A percentile compares a stretch with the other conserved stretches of the same genome.
phyloP scores from a whole-genome alignment of 1,140 invertebrate species.

The Leptinotarsa defecta region DNA sequence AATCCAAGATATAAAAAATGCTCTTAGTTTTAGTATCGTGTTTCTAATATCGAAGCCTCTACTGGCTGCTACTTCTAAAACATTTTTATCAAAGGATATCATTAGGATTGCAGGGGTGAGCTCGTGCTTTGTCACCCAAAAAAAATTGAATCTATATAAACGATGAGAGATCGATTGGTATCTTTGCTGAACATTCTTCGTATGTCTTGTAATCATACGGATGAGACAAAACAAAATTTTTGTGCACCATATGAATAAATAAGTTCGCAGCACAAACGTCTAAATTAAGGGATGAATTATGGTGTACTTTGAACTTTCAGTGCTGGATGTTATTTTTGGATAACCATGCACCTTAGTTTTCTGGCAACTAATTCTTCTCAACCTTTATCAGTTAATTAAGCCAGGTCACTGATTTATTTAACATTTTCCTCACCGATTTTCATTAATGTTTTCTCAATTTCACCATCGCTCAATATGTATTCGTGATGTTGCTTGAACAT shows the following conservation, averaged over 20 bases:
- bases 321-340: background rate
- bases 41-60: slow-evolving; percentile 12
- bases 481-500: no score
- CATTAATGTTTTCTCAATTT: no score
- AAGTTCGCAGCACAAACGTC: background rate
- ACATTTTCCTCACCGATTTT: no score
- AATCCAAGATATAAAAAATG: background rate
- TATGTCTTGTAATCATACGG: background rate
- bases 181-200: background rate
- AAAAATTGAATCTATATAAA: background rate
- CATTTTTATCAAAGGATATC: background rate
- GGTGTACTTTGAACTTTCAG: background rate
- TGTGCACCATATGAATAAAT: background rate
- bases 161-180: background rate
- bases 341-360: background rate
- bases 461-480: no score
- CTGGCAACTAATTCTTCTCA: background rate
- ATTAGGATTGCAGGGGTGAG: background rate
- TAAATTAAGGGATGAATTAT: background rate
- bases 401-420: no score
- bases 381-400: no score
- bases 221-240: background rate
- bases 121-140: background rate
- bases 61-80: slow-evolving; percentile 8
- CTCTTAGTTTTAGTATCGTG: slow-evolving; percentile 20